Base-by-base conservation (phyloP, 2,888 invertebrate species). In the Pseudeuparius sepicola region DNA sequence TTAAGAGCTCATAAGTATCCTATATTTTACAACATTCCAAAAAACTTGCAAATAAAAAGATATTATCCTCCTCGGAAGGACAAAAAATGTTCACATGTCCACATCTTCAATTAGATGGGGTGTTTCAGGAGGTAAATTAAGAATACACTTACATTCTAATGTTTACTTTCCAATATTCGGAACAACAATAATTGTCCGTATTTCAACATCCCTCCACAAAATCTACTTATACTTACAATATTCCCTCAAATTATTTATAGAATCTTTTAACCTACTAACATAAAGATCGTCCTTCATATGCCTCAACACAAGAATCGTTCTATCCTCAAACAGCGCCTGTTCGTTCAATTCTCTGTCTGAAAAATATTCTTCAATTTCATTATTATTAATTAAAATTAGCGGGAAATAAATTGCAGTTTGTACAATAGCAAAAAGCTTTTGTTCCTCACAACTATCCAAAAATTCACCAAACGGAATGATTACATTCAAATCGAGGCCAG, bases 371-470 rank as follows among this genome's bases (percentile, higher is more conserved):
- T 50, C 45, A 4, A 56, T 31, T 15, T 34, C 36, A 10, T 50
- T 40, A 20, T 24, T 25, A 4, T 36, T 15, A 10, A 34, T 27
- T 13, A 57, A 43, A 34, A 55, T 51, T 16, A 58, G 40, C n/a
- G 57, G 58, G 42, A 52, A 48, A 42, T 54, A 55, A 14, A 47
- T 47, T 2, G 50, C 56, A 3, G 52, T 45, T 36, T 53, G 50
- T 5, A 56, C 36, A 32, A 56, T 45, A 3, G 51, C 56, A 38
- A 56, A 55, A 4, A 50, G 28, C 41, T 55, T 57, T 24, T 54
- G 51, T 29, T 55, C 50, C 41, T 57, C 54, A 31, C 57, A 57
- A 29, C 57, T 59, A 5, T 50, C 43, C 33, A 58, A 27, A 39
- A 59, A 59, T 10, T 55, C 47, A 3, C 43, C 35, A 30, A 55